phyloP scores from a whole-genome alignment of 2,113 vertebrate genomes.

The Pseudorhombus dupliciocellatus region DNA sequence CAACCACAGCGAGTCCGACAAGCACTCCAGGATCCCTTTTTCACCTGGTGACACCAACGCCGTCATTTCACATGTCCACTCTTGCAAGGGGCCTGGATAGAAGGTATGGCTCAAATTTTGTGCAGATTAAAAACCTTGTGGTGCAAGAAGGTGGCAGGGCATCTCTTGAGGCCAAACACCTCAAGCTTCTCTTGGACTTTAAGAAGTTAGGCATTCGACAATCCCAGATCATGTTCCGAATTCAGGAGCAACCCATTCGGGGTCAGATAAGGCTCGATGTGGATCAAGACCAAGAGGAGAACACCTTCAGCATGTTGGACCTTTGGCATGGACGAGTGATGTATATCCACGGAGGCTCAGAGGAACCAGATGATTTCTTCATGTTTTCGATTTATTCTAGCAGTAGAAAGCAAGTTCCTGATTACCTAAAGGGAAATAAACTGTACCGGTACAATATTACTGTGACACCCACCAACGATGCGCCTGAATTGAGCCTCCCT shows the following conservation, averaged over 20 bases:
- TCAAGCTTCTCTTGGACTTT: slow-evolving; percentile 86
- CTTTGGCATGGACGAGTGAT: slow-evolving; percentile 85
- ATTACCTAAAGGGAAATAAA: slow-evolving; percentile 79
- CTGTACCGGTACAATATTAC: slow-evolving; percentile 83
- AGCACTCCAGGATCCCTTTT: slow-evolving; percentile 28
- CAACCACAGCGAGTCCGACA: slow-evolving; percentile 51
- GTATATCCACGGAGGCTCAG: slow-evolving; percentile 90
- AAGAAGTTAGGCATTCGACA: slow-evolving; percentile 83
- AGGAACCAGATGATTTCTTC: slow-evolving; percentile 85
- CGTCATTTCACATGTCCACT: slow-evolving; percentile 62
- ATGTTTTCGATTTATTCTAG: slow-evolving; percentile 85
- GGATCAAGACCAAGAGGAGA: slow-evolving; percentile 76
- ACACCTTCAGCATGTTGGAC: slow-evolving; percentile 87
- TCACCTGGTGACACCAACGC: slow-evolving; percentile 60
- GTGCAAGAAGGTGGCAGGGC: slow-evolving; percentile 86
- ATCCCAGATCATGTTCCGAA: slow-evolving; percentile 87
- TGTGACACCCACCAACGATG: slow-evolving; percentile 87
- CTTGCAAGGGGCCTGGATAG: slow-evolving; percentile 66
- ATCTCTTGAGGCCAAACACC: slow-evolving; percentile 85
- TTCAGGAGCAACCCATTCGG: slow-evolving; percentile 81
- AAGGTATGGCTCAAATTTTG: slow-evolving; percentile 74
- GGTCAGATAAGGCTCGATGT: slow-evolving; percentile 85
- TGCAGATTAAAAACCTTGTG: slow-evolving; percentile 84
- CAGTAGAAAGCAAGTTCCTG: slow-evolving; percentile 81
- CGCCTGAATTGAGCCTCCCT: slow-evolving; percentile 86